phyloP scores from a whole-genome alignment of 2,797 vertebrate species.

The Karalla daura region DNA sequence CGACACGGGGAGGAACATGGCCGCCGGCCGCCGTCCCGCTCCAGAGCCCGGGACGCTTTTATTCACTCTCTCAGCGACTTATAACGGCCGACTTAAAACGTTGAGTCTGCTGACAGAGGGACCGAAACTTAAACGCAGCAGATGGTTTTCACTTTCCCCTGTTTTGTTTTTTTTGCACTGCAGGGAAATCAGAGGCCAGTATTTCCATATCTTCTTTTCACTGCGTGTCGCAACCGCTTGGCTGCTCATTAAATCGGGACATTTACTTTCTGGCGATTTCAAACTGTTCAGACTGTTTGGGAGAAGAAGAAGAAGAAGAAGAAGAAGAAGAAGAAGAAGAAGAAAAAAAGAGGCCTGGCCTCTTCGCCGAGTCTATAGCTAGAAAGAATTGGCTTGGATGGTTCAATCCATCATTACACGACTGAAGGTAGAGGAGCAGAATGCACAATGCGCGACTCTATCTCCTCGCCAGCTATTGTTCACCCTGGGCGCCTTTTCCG shows the following conservation, averaged over 20 bases:
- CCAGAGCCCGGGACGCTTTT: slow-evolving; percentile 33
- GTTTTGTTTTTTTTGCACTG: slow-evolving; percentile 1
- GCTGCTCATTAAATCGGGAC: slow-evolving; percentile 17
- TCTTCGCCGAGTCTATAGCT: slow-evolving; percentile 12
- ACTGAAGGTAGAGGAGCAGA: slow-evolving; percentile 63
- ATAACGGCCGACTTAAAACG: slow-evolving; percentile 35
- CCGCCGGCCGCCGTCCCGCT: slow-evolving; percentile 18
- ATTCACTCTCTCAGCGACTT: slow-evolving; percentile 49
- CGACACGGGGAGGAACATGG: slow-evolving; percentile 38
- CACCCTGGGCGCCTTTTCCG: slow-evolving; percentile 32
- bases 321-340: no score
- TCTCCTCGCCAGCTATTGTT: slow-evolving; percentile 57
- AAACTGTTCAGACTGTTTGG: no score
- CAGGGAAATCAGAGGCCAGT: slow-evolving; percentile 18
- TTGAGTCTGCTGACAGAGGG: slow-evolving; percentile 36
- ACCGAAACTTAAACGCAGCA: slow-evolving; percentile 39
- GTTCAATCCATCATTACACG: slow-evolving; percentile 69
- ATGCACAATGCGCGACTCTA: slow-evolving; percentile 64
- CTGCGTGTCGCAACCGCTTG: slow-evolving; percentile 11
- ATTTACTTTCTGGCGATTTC: slow-evolving; percentile 45
- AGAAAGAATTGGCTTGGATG: slow-evolving; percentile 42
- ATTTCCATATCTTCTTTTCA: slow-evolving; percentile 15
- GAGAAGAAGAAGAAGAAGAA: no score
- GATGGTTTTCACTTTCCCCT: slow-evolving; percentile 48
- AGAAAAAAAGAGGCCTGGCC: slow-evolving; percentile 7